Evolutionary conservation across 2,113 vertebrate species (phyloP).

Genomic region (Tachysurus fulvidraco): DNA sequence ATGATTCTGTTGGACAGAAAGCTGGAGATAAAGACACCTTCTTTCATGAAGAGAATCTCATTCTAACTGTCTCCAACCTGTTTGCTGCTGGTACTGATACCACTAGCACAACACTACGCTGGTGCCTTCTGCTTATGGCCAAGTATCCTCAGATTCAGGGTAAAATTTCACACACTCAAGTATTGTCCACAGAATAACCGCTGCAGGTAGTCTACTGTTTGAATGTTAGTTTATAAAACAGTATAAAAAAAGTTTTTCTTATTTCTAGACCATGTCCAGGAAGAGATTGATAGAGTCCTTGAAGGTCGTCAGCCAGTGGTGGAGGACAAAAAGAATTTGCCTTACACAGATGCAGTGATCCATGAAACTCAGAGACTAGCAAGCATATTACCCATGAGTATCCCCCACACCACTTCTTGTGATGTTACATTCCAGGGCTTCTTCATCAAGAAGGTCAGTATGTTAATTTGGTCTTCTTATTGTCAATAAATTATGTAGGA

Average conservation of each 20-base stretch:
- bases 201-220: no score
- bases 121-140: conserved; percentile 66
- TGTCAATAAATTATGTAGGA: not conserved
- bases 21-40: conserved; percentile 16
- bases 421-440: conserved; percentile 42
- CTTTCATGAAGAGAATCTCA: conserved; percentile 60
- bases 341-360: conserved; percentile 69
- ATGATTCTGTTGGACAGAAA: conserved; percentile 1
- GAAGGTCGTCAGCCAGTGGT: conserved; percentile 56
- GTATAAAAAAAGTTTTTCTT: not conserved
- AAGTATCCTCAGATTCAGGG: conserved; percentile 71
- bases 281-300: conserved; percentile 63
- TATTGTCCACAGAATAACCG: not conserved
- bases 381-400: conserved; percentile 57
- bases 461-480: no score
- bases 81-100: conserved; percentile 68
- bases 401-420: conserved; percentile 35
- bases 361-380: conserved; percentile 71
- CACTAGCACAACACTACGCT: conserved; percentile 61
- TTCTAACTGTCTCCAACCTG: conserved; percentile 58
- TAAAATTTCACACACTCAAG: conserved; percentile 39
- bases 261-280: conserved; percentile 61
- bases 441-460: conserved; percentile 45
- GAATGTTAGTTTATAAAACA: not conserved
- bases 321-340: conserved; percentile 64